phyloP scores from a whole-genome alignment of 2,797 vertebrate species.

The Myotis daubentonii region DNA sequence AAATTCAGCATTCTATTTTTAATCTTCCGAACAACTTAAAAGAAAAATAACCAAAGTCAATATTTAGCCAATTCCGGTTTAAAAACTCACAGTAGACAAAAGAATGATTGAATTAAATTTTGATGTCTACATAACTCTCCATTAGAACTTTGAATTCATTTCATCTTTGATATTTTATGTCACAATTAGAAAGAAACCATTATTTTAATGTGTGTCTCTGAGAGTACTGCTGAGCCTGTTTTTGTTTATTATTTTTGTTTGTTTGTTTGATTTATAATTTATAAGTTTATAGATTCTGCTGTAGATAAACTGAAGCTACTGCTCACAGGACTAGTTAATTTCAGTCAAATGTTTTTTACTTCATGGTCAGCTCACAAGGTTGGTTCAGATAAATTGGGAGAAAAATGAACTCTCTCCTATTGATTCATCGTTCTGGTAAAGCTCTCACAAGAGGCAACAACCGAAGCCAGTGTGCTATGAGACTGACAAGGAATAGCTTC shows the following conservation, averaged over 20 bases:
- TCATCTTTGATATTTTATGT: background rate
- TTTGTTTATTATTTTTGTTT: background rate
- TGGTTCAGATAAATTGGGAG: background rate
- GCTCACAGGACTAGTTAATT: background rate
- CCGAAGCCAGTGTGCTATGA: background rate
- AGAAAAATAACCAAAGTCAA: too few species aligned
- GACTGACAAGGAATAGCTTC: background rate
- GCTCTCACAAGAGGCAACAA: background rate
- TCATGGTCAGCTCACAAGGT: background rate
- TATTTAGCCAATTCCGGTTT: background rate
- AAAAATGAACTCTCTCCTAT: background rate
- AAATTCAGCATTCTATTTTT: background rate
- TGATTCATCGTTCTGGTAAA: conserved; percentile 19
- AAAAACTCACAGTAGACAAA: background rate
- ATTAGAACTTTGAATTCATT: background rate
- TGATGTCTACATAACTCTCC: background rate
- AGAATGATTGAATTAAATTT: background rate
- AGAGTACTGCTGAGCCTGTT: background rate
- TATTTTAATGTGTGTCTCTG: background rate
- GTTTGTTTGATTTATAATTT: background rate
- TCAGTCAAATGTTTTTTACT: background rate
- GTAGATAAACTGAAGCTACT: background rate
- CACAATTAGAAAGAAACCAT: background rate
- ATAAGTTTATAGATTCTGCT: background rate
- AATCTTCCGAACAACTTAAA: background rate